These are phyloP conservation scores for Scrobipalpa atriplicella DNA, from an alignment of 2,888 invertebrate species.

Conservation along the genomic window DNA sequence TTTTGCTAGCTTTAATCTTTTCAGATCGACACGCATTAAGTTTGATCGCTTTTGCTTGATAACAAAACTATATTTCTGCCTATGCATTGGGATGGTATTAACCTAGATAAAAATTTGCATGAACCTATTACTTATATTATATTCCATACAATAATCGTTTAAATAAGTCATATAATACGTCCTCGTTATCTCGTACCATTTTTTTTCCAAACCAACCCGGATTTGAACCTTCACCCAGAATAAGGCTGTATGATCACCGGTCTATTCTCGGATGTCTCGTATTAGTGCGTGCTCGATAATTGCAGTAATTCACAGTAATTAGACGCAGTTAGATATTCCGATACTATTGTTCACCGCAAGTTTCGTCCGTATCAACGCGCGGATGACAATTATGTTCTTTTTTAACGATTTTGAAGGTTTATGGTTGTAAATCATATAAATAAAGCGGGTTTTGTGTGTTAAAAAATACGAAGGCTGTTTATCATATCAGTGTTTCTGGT, in stretches of 20 bases:
- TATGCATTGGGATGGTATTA: no score
- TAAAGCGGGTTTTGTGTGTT: not conserved
- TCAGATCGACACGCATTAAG: no score
- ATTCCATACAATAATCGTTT: no score
- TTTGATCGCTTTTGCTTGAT: no score
- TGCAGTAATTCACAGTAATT: conserved; percentile 49
- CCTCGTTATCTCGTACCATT: no score
- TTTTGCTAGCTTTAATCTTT: no score
- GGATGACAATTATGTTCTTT: conserved; percentile 14
- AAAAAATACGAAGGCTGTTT: not conserved
- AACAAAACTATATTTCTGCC: no score
- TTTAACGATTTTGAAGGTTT: not conserved
- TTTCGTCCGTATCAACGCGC: conserved; percentile 47
- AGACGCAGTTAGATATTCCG: conserved; percentile 38
- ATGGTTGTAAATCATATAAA: conserved; percentile 4
- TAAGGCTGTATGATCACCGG: not conserved
- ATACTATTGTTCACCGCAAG: conserved; percentile 29
- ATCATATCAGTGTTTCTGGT: not conserved
- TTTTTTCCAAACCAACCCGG: not conserved
- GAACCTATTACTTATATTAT: no score
- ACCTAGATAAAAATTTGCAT: no score
- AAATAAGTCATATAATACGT: no score
- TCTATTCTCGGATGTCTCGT: conserved; percentile 40
- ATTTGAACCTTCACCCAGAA: not conserved
- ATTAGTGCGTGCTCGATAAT: conserved; percentile 54